Percentiles rank a stretch among this genome's conserved stretches.
phyloP scores from a whole-genome alignment of 2,113 vertebrate genomes.

The Gavia stellata region DNA sequence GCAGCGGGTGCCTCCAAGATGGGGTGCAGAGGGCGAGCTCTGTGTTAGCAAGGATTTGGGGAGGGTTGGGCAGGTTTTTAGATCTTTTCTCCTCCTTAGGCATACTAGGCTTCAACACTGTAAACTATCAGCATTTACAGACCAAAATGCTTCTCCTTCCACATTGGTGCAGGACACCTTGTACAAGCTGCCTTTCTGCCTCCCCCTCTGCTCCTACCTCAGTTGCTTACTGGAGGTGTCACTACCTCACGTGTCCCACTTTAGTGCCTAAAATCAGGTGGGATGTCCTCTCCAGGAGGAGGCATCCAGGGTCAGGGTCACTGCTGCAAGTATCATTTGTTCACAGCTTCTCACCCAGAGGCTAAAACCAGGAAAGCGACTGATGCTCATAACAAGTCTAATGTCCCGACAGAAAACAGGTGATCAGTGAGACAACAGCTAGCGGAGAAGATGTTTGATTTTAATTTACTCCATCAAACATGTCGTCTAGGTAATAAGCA shows the following conservation, averaged over 20 bases:
- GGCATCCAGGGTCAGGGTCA: background rate
- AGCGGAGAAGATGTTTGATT: background rate
- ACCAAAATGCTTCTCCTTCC: background rate
- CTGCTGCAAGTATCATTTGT: background rate
- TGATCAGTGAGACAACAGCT: background rate
- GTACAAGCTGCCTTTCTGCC: background rate
- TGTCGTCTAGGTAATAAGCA: background rate
- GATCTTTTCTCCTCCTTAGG: background rate
- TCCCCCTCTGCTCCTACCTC: background rate
- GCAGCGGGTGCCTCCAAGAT: background rate
- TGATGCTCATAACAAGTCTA: background rate
- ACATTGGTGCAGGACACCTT: background rate
- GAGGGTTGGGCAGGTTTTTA: background rate
- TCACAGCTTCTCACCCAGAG: background rate
- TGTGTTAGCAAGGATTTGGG: rapidly evolving
- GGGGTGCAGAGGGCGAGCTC: background rate
- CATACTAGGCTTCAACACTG: background rate
- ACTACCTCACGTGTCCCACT: background rate
- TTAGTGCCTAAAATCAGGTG: background rate
- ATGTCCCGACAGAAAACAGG: background rate
- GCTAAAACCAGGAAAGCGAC: background rate
- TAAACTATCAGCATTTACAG: background rate
- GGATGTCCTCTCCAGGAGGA: background rate
- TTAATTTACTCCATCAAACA: background rate
- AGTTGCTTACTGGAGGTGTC: background rate